A percentile compares a stretch with the other conserved stretches of the same genome.
phyloP scores from a whole-genome alignment of 1,140 invertebrate genomes.

The Drosophila navojoa region DNA sequence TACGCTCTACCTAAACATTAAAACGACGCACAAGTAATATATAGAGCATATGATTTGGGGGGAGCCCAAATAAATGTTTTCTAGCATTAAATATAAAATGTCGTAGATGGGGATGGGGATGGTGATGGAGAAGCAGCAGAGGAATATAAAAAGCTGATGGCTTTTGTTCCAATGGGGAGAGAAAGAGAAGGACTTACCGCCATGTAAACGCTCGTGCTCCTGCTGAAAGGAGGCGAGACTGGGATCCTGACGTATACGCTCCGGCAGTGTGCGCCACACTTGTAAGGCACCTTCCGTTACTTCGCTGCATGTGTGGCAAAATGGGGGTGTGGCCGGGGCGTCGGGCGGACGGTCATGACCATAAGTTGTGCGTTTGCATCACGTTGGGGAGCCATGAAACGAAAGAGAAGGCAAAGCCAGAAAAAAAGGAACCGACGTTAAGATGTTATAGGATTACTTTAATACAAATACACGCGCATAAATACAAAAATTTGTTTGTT shows the following conservation, averaged over 20 bases:
- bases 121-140: neutral
- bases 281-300: conserved; percentile 87
- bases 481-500: conserved; percentile 60
- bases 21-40: conserved; percentile 1
- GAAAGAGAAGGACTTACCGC: conserved; percentile 70
- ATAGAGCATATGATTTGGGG: conserved; percentile 21
- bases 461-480: conserved; percentile 39
- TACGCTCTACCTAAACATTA: neutral
- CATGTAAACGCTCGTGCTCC: conserved; percentile 86
- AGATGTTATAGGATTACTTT: conserved; percentile 77
- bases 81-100: conserved; percentile 1
- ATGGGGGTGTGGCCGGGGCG: neutral
- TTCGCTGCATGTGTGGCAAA: conserved; percentile 83
- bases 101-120: neutral
- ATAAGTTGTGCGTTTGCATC: conserved; percentile 59
- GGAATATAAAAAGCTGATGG: conserved; percentile 20
- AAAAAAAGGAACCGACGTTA: conserved; percentile 45
- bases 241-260: conserved; percentile 87
- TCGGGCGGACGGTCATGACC: conserved; percentile 16
- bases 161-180: conserved; percentile 18
- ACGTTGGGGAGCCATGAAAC: conserved; percentile 73
- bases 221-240: conserved; percentile 86
- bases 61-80: conserved; percentile 34
- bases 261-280: conserved; percentile 87
- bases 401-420: conserved; percentile 28